Conservation (phyloP, 2,888 invertebrate species). For the Chrysina gloriosa region DNA sequence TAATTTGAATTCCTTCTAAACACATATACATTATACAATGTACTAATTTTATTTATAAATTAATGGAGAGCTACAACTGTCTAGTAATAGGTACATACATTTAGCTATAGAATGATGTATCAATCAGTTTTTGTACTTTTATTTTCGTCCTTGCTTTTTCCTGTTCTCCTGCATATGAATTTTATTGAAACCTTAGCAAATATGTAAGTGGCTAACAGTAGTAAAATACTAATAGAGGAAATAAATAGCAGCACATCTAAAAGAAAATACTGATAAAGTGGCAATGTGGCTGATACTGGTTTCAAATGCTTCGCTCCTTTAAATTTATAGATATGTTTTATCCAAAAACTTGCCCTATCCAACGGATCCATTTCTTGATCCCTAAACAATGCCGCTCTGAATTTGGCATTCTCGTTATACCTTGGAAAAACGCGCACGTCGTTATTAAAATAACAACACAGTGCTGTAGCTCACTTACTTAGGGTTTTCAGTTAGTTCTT, state of each 20-base stretch:
- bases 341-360: slow-evolving; percentile 55
- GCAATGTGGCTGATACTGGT: slow-evolving; percentile 49
- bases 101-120: too few relatives aligned
- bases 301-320: slow-evolving; percentile 53
- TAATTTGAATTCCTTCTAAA: too few relatives aligned
- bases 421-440: too few relatives aligned
- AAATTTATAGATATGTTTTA: slow-evolving; percentile 54
- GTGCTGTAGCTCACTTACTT: slow-evolving; percentile 53
- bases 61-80: too few relatives aligned
- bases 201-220: not conserved
- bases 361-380: slow-evolving; percentile 54
- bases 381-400: slow-evolving; percentile 45
- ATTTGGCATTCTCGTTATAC: slow-evolving; percentile 6
- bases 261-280: slow-evolving; percentile 53
- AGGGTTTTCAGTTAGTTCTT: slow-evolving; percentile 60
- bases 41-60: too few relatives aligned
- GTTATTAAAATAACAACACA: too few relatives aligned
- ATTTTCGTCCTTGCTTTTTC: too few relatives aligned
- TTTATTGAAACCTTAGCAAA: not conserved
- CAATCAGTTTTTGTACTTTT: too few relatives aligned
- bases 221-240: not conserved
- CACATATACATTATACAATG: too few relatives aligned
- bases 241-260: slow-evolving; percentile 51
- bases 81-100: too few relatives aligned
- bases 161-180: not conserved